These are phyloP conservation scores for Haliclona indistincta DNA, from an alignment of 37 sponge, comb jelly and placozoan genomes.

Conservation along the genomic window DNA sequence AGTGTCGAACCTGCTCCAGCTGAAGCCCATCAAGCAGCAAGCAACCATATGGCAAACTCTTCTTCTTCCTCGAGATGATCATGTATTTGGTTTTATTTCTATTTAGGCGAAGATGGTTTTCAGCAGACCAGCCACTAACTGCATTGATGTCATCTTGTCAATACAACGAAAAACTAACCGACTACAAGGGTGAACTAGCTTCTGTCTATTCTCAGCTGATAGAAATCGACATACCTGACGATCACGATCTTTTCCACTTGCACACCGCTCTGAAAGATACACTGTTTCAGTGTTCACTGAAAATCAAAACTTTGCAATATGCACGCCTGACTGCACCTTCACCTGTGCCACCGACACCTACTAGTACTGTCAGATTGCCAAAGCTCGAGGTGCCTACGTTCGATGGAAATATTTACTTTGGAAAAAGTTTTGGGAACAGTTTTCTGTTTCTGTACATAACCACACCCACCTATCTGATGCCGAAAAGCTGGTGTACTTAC, in stretches of 20 bases:
- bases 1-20: no score
- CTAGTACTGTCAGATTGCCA: background rate
- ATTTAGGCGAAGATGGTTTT: no score
- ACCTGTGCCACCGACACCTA: conserved; percentile 2
- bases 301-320: background rate
- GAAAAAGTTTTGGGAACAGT: background rate
- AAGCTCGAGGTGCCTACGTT: conserved; percentile 6
- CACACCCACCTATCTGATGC: background rate
- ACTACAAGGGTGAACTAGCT: background rate
- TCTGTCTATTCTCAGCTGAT: background rate
- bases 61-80: no score
- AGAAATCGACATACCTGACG: background rate
- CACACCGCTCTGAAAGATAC: background rate
- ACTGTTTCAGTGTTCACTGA: background rate
- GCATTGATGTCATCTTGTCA: no score
- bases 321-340: background rate
- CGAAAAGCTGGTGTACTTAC: background rate
- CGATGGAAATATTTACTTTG: background rate
- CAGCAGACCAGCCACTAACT: no score
- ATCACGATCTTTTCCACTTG: background rate
- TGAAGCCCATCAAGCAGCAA: no score
- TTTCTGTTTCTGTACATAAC: background rate
- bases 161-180: background rate
- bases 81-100: no score
- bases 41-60: no score